phyloP scores from a whole-genome alignment of 2,797 vertebrate genomes.

The Echeneis naucrates region DNA sequence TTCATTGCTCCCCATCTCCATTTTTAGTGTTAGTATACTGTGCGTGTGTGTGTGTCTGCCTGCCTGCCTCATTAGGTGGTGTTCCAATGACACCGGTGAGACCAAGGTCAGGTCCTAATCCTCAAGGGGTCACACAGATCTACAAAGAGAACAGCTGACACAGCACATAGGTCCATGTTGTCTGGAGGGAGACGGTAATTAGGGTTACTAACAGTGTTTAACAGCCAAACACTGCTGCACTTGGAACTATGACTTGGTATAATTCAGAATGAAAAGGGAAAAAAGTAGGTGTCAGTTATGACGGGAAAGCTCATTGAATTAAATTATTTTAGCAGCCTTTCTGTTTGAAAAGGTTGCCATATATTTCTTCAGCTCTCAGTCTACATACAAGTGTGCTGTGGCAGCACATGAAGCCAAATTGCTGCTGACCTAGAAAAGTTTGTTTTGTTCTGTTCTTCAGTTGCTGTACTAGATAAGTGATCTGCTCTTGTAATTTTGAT shows the following conservation, averaged over 20 bases:
- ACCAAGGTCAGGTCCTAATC: conserved; percentile 64
- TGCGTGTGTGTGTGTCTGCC: conserved; percentile 16
- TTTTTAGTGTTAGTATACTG: conserved; percentile 20
- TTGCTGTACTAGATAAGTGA: conserved; percentile 9
- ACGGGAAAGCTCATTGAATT: conserved; percentile 5
- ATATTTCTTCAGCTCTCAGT: not conserved
- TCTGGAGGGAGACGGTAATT: conserved; percentile 64
- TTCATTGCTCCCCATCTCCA: conserved; percentile 50
- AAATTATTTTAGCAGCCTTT: conserved; percentile 22
- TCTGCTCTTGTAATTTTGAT: not conserved
- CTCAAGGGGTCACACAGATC: conserved; percentile 52
- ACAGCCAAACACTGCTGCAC: conserved; percentile 44
- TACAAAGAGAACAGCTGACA: conserved; percentile 70
- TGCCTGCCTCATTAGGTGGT: conserved; percentile 70
- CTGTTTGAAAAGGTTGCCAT: not conserved
- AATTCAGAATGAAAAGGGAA: conserved; percentile 16
- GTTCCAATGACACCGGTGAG: conserved; percentile 53
- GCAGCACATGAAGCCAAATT: not conserved
- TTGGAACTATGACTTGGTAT: conserved; percentile 19
- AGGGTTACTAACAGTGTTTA: conserved; percentile 70
- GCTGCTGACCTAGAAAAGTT: conserved; percentile 15
- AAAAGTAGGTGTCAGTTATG: not conserved
- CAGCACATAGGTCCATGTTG: conserved; percentile 61
- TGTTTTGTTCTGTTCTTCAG: conserved; percentile 3
- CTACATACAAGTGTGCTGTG: not conserved